Evolutionary conservation across 64 coral and sea anemone genomes (phyloP), one percentile per base, ranked within the genome.

Genomic region (Platygyra sinensis): DNA sequence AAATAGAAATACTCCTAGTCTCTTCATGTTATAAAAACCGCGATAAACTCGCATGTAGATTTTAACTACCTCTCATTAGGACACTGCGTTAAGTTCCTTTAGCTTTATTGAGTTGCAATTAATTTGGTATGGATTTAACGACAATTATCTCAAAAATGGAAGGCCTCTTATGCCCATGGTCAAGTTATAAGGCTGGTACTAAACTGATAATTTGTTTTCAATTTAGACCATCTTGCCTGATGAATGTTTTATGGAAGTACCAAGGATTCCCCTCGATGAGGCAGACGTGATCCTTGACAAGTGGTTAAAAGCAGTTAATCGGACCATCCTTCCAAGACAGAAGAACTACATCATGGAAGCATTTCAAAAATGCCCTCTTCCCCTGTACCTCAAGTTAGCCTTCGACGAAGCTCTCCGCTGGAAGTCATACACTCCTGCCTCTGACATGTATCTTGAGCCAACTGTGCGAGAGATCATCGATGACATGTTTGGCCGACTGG

Each of bases 351-450:
- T 98, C 18, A 89, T 98, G 89, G 80, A 86, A 17, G 69, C 92
- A 77, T 98, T 98, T 59, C 82, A 89, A 62, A 93, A 92, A 46
- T 98, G 96, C 75, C 96, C 91, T 3, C 77, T 98, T 39, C 96
- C 96, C 7, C 42, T 98, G 3, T 98, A 98, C 88, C 96, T 98
- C 14, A 98, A 94, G 60, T 86, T 98, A 17, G 89, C 93, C 10
- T 98, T 94, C 52, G 96, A 98, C 60, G 96, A 98, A 52, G 93
- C 96, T 63, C 27, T 86, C 31, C 82, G 96, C 50, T 98, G 96
- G 96, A 98, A 94, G 38, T 98, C 96, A 0, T 98, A 94, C 89
- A 85, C 93, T 20, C 74, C 89, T 8, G 30, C 73, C 10, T 79
- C 83, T 10, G 96, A 98, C 24, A 73, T 83, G 57, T 33, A 31